Percentiles rank a stretch among this genome's conserved stretches.
phyloP scores from a whole-genome alignment of 37 sponge, comb jelly and placozoan genomes.

The Cladorhizidae sp. region DNA sequence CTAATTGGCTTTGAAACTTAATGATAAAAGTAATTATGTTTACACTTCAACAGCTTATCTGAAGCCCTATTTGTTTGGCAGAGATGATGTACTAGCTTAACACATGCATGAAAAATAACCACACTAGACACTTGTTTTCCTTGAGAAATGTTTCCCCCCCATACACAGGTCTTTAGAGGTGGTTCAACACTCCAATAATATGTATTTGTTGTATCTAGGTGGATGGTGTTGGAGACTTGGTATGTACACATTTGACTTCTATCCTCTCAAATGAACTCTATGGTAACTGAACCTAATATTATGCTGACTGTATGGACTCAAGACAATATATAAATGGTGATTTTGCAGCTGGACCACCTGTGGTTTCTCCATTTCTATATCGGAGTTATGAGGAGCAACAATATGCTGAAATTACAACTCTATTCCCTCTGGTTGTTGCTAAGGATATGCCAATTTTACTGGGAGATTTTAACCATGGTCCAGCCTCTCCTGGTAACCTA shows the following conservation, averaged over 20 bases:
- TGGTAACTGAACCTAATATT: background rate
- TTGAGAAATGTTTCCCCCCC: too few relatives aligned
- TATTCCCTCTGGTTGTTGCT: background rate
- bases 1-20: too few relatives aligned
- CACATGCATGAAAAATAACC: too few relatives aligned
- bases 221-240: slow-evolving; percentile 23
- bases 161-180: too few relatives aligned
- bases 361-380: slow-evolving; percentile 19
- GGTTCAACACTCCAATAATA: too few relatives aligned
- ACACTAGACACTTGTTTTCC: too few relatives aligned
- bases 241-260: slow-evolving; percentile 22
- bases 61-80: background rate
- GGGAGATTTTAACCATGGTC: slow-evolving; percentile 37
- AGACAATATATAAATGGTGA: background rate
- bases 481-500: slow-evolving; percentile 8
- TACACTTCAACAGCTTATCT: background rate
- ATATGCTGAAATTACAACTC: background rate
- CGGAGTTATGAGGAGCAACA: slow-evolving; percentile 20
- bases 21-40: too few relatives aligned
- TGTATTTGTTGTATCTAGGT: background rate
- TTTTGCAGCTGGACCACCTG: slow-evolving; percentile 28
- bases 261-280: background rate
- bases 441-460: slow-evolving; percentile 11
- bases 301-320: too few relatives aligned
- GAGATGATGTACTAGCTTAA: background rate